Base-by-base conservation (phyloP, 2,797 vertebrate species). In the Acipenser transmontanus region DNA sequence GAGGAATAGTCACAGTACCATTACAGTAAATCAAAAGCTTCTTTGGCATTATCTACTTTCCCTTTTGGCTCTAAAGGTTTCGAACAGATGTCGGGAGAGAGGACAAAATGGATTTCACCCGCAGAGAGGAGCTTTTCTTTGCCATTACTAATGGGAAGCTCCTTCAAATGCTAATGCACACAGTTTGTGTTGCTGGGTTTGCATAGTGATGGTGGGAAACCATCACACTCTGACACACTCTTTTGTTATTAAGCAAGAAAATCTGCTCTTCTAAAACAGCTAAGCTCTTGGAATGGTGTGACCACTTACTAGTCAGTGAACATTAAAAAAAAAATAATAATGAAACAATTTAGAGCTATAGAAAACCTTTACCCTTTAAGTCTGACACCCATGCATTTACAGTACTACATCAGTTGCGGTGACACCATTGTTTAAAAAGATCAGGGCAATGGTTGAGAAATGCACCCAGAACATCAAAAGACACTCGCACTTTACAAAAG, bases 161-260 rank as follows among this genome's bases (percentile, higher is more conserved):
- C 91, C 93, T 96, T 96, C 94, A 96, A 95, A 95, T 95, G 95
- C 93, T 94, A 97, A 95, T 96, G 87, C 80, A 34, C 34, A 68
- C 84, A 86, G 90, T 90, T 91, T 91, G 89, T 90, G 87, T 92
- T 90, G 91, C 84, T 80, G 73, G 90, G 92, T 89, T 88, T 84
- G 89, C 89, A 91, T 88, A 89, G 91, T 88, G 89, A 93, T 85
- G 91, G 91, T 94, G 92, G 88, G 88, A 92, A 92, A 85, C 80
- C 80, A 17, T 17, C 14, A 17, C 14, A 17, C 14, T 17, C 85
- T 77, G 77, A 81, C 87, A 86, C 88, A 87, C 87, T 84, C 88
- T 85, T 94, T 95, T 93, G 91, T 95, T 82, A 81, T 81, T 75
- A 87, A 89, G 84, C 80, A 84, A 87, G 85, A 91, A 89, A 91